Base-by-base conservation (phyloP, 2,113 vertebrate genomes). In the Willisornis vidua region DNA sequence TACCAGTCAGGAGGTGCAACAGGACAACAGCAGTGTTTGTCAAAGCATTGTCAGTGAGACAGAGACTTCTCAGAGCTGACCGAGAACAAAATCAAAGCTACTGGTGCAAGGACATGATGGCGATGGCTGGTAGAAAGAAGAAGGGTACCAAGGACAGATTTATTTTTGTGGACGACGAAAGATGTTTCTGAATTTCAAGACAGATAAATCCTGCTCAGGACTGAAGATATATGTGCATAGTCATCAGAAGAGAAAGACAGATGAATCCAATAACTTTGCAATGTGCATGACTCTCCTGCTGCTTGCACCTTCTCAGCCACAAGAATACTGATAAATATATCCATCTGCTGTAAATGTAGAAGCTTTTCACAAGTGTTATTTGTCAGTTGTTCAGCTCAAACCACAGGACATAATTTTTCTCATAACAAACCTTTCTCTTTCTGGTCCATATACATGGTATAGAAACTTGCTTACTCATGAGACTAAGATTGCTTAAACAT, bases 211-310 rank as follows among this genome's bases (percentile, higher is more conserved):
- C 82, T 94, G 84, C 13, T 46, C 57, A 73, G 46, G 55, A 93
- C 46, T 71, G 59, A 91, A 71, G 68, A 76, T 55, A 24, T 9
- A 92, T 43, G n/a, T 91, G 39, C 49, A 76, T 14, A 91, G 57
- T 87, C 65, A 71, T 90, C 71, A 45, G 75, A 66, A 90, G 59
- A 82, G 48, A 89, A 89, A 70, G 78, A 90, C 3, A 66, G 43
- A 94, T 94, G 70, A 96, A 93, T 73, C 23, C 62, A 93, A 17
- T 80, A 76, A 67, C 43, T 88, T 84, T 81, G 39, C 51, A 76
- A 52, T 4, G 15, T 71, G 76, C 43, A 58, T 31, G 81, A 7
- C 29, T 75, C 48, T 86, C 35, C 71, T 80, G 51, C 74, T 89
- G 67, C 81, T 95, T 65, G 79, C 18, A 46, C 62, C 31, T 76